A percentile compares a stretch with the other conserved stretches of the same genome.
Evolutionary conservation across 2,113 vertebrate genomes (phyloP).

Genomic region (Python bivittatus): DNA sequence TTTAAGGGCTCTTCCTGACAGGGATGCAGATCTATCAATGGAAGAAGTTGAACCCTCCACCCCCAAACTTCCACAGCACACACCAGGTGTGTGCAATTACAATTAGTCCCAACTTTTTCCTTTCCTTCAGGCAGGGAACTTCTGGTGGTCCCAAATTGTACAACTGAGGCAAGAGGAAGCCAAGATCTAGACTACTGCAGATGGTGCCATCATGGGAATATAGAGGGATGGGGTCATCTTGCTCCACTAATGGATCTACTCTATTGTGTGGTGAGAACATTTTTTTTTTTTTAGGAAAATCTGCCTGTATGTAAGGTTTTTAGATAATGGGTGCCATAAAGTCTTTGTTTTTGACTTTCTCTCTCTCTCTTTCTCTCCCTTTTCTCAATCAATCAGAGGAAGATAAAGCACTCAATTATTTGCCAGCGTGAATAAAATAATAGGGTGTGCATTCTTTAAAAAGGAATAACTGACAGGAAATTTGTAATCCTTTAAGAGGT

Average conservation of each 20-base stretch:
- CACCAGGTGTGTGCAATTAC: background rate
- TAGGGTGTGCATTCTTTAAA: conserved; percentile 31
- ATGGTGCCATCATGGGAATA: background rate
- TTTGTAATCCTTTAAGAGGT: background rate
- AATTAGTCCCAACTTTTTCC: background rate
- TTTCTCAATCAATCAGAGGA: background rate
- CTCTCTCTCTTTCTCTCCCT: background rate
- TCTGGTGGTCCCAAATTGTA: background rate
- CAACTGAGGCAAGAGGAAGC: background rate
- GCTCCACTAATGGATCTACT: background rate
- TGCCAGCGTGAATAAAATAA: conserved; percentile 12
- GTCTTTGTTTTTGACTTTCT: background rate
- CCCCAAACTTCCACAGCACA: background rate
- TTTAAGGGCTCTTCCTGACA: background rate
- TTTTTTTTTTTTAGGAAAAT: background rate
- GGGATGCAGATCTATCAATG: background rate
- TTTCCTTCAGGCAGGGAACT: background rate
- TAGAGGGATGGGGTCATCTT: background rate
- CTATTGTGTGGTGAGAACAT: background rate
- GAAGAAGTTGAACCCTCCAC: background rate
- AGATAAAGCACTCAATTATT: conserved; percentile 10
- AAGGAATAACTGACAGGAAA: conserved; percentile 17
- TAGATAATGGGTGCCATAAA: background rate
- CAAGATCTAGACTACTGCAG: background rate
- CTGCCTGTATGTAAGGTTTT: background rate